phyloP scores from a whole-genome alignment of 2,797 vertebrate genomes.

The Setipinna tenuifilis region DNA sequence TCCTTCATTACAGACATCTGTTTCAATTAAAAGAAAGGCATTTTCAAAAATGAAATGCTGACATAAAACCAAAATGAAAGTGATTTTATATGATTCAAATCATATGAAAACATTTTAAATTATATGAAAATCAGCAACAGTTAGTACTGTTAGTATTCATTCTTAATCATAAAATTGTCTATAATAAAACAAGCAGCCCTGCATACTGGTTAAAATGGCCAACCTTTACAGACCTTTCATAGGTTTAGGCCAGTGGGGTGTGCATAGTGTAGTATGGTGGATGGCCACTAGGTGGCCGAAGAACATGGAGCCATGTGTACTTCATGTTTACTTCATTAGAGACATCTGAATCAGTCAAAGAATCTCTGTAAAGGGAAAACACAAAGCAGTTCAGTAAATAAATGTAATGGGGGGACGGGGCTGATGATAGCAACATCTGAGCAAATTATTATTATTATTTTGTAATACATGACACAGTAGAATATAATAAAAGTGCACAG shows the following conservation, averaged over 20 bases:
- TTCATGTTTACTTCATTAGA: background rate
- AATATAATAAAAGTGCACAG: no score
- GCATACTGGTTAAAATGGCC: background rate
- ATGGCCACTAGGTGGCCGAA: background rate
- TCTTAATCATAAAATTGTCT: background rate
- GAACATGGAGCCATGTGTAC: background rate
- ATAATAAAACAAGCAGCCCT: background rate
- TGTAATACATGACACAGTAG: no score
- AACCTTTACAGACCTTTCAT: background rate
- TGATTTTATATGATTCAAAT: background rate
- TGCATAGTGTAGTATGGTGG: background rate
- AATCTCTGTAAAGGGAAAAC: background rate
- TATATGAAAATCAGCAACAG: background rate
- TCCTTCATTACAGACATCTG: background rate
- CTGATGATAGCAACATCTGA: no score
- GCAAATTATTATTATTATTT: no score
- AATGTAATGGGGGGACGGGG: background rate
- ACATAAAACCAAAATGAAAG: conserved; percentile 11
- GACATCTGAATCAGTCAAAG: background rate
- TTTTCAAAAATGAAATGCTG: background rate
- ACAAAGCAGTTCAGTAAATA: background rate
- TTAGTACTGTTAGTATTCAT: background rate
- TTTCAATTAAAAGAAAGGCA: background rate
- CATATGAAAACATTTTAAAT: background rate
- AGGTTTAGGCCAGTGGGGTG: background rate